These are phyloP conservation scores for Synergus gifuensis DNA, from an alignment of 2,888 invertebrate species.

Conservation along the genomic window DNA sequence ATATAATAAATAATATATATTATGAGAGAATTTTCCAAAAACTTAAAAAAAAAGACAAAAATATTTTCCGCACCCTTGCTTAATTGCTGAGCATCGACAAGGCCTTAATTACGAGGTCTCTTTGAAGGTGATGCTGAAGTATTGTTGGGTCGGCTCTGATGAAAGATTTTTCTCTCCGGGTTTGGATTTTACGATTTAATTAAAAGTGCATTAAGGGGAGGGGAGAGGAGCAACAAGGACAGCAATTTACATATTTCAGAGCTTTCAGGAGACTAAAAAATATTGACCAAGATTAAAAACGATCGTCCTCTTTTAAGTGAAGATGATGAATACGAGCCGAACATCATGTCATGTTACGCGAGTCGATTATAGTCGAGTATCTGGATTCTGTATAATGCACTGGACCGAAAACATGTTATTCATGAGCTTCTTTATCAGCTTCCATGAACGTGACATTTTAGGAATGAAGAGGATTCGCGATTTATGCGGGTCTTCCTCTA, in stretches of 20 bases:
- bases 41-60: neutral
- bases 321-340: neutral
- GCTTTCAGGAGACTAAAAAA: conserved; percentile 14
- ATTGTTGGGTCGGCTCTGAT: conserved; percentile 17
- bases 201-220: conserved; percentile 34
- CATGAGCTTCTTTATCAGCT: conserved; percentile 17
- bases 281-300: conserved; percentile 12
- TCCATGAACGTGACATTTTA: neutral
- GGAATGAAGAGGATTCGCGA: neutral
- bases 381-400: conserved; percentile 4
- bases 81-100: neutral
- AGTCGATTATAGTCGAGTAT: neutral
- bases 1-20: no score
- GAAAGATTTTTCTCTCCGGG: conserved; percentile 13
- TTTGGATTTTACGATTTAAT: conserved; percentile 34
- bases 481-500: conserved; percentile 5
- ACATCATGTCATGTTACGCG: neutral
- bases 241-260: conserved; percentile 27
- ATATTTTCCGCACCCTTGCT: neutral
- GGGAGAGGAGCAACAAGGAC: neutral
- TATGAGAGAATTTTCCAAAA: neutral
- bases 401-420: conserved; percentile 6
- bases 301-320: neutral
- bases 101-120: conserved; percentile 23
- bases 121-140: conserved; percentile 18